A percentile compares a stretch with the other conserved stretches of the same genome.
Evolutionary conservation across 1,140 invertebrate species (phyloP).

Genomic region (Stegodyphus dumicola): DNA sequence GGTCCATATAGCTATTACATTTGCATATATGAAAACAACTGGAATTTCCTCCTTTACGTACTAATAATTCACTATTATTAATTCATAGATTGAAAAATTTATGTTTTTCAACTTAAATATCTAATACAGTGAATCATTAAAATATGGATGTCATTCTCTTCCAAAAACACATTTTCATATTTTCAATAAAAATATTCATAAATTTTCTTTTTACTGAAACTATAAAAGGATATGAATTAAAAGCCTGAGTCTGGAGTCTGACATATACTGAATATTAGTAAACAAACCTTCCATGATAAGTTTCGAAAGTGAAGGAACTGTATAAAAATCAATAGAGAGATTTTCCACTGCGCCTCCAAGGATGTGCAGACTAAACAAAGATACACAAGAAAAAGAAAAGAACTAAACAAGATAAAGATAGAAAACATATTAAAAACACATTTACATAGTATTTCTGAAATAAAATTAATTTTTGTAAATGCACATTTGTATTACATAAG

Average conservation of each 20-base stretch:
- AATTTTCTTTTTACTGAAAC: background rate
- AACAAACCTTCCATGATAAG: slow-evolving; percentile 66
- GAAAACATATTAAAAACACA: background rate
- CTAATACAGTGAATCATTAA: no score
- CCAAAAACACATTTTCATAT: no score
- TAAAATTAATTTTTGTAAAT: no score
- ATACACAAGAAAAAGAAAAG: background rate
- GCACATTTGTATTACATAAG: no score
- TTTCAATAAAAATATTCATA: background rate
- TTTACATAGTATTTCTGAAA: no score
- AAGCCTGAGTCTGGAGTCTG: slow-evolving; percentile 85
- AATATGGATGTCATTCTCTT: no score
- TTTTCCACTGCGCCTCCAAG: slow-evolving; percentile 81
- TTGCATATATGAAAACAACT: no score
- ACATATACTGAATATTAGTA: slow-evolving; percentile 72
- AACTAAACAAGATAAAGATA: background rate
- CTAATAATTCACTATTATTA: no score
- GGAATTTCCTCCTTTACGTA: no score
- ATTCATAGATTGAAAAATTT: no score
- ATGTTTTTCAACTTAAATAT: no score
- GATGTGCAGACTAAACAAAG: slow-evolving; percentile 76
- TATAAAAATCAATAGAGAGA: slow-evolving; percentile 85
- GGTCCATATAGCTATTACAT: no score
- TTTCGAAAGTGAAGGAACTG: slow-evolving; percentile 67
- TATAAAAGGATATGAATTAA: slow-evolving; percentile 75